Evolutionary conservation across 2,888 invertebrate species (phyloP).

Genomic region (Drosophila austrosaltans): DNA sequence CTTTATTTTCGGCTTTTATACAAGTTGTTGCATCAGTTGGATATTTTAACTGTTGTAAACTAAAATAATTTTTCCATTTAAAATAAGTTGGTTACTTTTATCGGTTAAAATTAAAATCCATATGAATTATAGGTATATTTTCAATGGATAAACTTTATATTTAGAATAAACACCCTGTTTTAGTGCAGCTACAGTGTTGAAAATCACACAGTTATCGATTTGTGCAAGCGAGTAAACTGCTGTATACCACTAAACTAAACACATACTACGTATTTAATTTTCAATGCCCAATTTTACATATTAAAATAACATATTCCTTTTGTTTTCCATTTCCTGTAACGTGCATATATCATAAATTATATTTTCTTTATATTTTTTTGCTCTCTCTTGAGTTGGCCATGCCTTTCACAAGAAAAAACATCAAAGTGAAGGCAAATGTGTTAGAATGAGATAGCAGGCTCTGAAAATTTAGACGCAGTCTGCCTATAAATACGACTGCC

Average conservation of each 20-base stretch:
- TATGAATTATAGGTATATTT: background rate
- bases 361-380: background rate
- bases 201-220: conserved; percentile 25
- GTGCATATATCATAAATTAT: background rate
- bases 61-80: background rate
- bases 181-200: conserved; percentile 24
- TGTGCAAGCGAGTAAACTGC: conserved; percentile 21
- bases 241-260: background rate
- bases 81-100: no score
- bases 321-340: background rate
- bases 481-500: conserved; percentile 38
- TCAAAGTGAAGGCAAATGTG: background rate
- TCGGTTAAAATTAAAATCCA: no score
- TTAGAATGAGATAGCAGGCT: conserved; percentile 23
- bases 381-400: background rate
- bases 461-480: background rate
- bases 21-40: background rate
- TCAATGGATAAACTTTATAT: conserved; percentile 1
- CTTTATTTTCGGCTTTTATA: no score
- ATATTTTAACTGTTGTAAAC: background rate
- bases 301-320: background rate
- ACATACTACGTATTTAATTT: conserved; percentile 40
- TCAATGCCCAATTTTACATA: conserved; percentile 13
- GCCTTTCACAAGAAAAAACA: background rate
- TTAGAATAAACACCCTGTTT: conserved; percentile 5